Evolutionary conservation across 2,797 vertebrate species (phyloP), one percentile per base, ranked within the genome.

Genomic region (Melanogrammus aeglefinus): DNA sequence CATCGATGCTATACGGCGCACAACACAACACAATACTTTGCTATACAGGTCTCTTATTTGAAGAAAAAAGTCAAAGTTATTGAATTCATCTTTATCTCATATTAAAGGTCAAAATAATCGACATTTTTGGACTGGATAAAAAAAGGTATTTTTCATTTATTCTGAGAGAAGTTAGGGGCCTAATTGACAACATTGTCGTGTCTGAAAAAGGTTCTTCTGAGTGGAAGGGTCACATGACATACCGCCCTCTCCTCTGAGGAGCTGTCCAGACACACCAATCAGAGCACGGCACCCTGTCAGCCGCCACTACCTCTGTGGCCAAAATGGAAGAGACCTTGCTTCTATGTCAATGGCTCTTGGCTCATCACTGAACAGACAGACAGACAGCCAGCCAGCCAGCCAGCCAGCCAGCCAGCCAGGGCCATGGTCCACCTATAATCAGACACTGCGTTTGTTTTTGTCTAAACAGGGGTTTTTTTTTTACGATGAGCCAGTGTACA

Each of bases 251-350:
- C 51, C n/a, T 36, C 47, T 33, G 57, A 79, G 66, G 77, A 39
- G 74, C 47, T 74, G 41, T 80, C 77, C 71, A 80, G 74, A 78
- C 72, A 66, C 18, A 18, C 27, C 76, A 77, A 79, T 72, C 13
- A 76, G 24, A 74, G 73, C 35, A 73, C 47, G 1, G 36, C 41
- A 75, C 0, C 76, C 75, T 47, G 80, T 76, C 77, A 82, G 72
- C 57, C 75, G 69, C 24, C 1, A 2, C 35, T 76, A 35, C 47
- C 41, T 57, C 29, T 73, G 39, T 36, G 16, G n/a, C 73, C 31
- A 10, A 63, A 76, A 75, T 81, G 73, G 66, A 39, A 9, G 41
- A 80, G 73, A 31, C 77, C 63, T 39, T 31, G 74, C 41, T 79
- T 38, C 47, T 31, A 4, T 71, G 31, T 29, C 29, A 3, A 27